Evolutionary conservation across 2,113 vertebrate species (phyloP).

Genomic region (Ia io): DNA sequence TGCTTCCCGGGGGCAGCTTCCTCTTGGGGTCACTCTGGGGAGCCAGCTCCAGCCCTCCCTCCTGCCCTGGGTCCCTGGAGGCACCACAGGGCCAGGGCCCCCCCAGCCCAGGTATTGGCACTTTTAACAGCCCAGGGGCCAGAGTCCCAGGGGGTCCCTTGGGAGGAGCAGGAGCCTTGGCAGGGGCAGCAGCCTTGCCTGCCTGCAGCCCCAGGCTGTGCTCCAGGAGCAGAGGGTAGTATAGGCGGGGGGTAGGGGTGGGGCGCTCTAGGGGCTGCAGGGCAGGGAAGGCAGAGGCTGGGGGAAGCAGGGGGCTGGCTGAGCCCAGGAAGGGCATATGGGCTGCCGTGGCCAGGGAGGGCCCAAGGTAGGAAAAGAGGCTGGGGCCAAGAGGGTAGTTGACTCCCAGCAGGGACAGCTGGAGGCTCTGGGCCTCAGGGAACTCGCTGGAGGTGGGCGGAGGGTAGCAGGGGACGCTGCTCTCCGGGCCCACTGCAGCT

Average conservation of each 20-base stretch:
- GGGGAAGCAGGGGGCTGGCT: slow-evolving; percentile 88
- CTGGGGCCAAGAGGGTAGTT: slow-evolving; percentile 90
- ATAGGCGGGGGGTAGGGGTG: slow-evolving; percentile 88
- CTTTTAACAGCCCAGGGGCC: slow-evolving; percentile 85
- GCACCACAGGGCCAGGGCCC: slow-evolving; percentile 72
- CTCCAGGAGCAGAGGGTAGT: slow-evolving; percentile 94
- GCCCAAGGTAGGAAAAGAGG: slow-evolving; percentile 93
- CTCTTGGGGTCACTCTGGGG: slow-evolving; percentile 80
- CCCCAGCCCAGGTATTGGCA: slow-evolving; percentile 82
- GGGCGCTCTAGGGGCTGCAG: slow-evolving; percentile 83
- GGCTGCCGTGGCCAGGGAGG: slow-evolving; percentile 78
- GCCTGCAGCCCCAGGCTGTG: slow-evolving; percentile 82
- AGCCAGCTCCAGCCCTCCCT: slow-evolving; percentile 27
- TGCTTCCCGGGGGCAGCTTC: slow-evolving; percentile 78
- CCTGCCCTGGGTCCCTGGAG: slow-evolving; percentile 72
- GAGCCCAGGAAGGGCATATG: slow-evolving; percentile 93
- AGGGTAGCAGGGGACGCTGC: slow-evolving; percentile 90
- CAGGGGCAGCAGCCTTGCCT: slow-evolving; percentile 74
- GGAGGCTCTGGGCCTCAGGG: slow-evolving; percentile 89
- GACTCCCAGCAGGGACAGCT: slow-evolving; percentile 92
- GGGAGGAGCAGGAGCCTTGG: slow-evolving; percentile 71
- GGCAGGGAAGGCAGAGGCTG: slow-evolving; percentile 80
- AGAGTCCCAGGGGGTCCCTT: slow-evolving; percentile 79
- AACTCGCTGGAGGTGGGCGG: slow-evolving; percentile 87
- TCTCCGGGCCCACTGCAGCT: slow-evolving; percentile 72